Percentiles rank a stretch among this genome's conserved stretches.
Evolutionary conservation across 2,797 vertebrate species (phyloP).

Genomic region (Euphonia xanthogaster): DNA sequence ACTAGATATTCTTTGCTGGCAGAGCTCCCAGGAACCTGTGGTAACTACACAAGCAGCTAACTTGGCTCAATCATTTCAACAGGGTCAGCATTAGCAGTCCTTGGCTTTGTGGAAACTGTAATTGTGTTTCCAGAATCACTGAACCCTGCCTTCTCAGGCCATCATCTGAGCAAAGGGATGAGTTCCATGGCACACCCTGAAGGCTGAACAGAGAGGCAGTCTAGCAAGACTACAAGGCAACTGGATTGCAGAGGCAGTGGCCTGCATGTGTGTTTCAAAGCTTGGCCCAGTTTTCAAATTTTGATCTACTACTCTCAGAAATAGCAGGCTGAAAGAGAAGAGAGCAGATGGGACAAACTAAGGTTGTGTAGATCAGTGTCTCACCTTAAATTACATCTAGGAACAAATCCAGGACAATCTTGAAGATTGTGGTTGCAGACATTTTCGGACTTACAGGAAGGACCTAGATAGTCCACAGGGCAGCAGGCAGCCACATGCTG

Average conservation of each 20-base stretch:
- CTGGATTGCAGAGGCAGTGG: neutral
- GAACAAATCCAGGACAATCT: neutral
- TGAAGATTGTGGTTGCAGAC: neutral
- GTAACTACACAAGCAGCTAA: neutral
- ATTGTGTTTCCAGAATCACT: neutral
- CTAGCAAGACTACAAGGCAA: neutral
- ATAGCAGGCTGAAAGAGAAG: neutral
- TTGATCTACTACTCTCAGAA: neutral
- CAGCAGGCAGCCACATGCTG: neutral
- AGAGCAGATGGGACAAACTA: neutral
- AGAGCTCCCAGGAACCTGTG: constrained; percentile 1
- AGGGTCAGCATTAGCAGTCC: neutral
- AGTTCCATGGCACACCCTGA: neutral
- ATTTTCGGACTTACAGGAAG: neutral
- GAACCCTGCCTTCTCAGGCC: neutral
- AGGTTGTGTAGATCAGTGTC: neutral
- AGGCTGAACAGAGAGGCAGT: neutral
- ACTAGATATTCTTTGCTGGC: constrained; percentile 19
- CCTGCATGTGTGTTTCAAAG: neutral
- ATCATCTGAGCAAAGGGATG: neutral
- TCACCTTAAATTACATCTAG: neutral
- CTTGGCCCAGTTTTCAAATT: neutral
- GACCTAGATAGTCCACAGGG: accelerated
- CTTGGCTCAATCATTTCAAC: neutral
- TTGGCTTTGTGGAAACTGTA: neutral